These are phyloP conservation scores for Rutpela maculata DNA, from an alignment of 2,888 invertebrate genomes.

Conservation along the genomic window DNA sequence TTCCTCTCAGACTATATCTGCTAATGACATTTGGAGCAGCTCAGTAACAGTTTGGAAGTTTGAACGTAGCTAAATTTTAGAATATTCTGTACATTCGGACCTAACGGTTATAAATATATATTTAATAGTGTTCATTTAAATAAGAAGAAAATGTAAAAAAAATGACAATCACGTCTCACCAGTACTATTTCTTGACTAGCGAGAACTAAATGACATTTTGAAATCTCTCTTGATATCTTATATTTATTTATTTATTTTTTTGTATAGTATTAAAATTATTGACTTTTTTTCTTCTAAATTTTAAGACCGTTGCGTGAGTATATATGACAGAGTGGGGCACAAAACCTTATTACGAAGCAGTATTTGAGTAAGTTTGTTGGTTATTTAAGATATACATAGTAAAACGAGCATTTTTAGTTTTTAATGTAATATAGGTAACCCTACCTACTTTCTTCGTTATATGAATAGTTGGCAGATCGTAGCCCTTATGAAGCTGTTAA, in stretches of 20 bases:
- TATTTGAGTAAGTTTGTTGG: neutral
- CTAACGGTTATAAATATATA: neutral
- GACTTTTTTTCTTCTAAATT: neutral
- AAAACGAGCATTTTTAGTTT: neutral
- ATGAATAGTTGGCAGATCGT: too few species aligned
- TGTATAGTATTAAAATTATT: neutral
- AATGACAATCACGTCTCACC: conserved; percentile 17
- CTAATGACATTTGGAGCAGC: neutral
- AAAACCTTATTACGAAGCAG: conserved; percentile 1
- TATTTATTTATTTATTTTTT: neutral
- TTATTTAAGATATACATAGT: neutral
- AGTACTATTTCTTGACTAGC: neutral
- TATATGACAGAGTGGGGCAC: neutral
- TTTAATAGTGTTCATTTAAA: conserved; percentile 14
- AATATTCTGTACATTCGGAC: conserved; percentile 11
- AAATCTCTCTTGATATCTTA: neutral
- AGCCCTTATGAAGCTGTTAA: too few species aligned
- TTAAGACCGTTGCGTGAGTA: neutral
- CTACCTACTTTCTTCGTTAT: too few species aligned
- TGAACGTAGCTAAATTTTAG: conserved; percentile 5
- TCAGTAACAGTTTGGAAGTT: neutral
- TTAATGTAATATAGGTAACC: neutral
- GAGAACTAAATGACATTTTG: neutral
- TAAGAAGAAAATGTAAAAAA: conserved; percentile 2
- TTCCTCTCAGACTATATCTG: too few species aligned